Conservation (phyloP, 2,113 vertebrate species). For the Mola mola region DNA sequence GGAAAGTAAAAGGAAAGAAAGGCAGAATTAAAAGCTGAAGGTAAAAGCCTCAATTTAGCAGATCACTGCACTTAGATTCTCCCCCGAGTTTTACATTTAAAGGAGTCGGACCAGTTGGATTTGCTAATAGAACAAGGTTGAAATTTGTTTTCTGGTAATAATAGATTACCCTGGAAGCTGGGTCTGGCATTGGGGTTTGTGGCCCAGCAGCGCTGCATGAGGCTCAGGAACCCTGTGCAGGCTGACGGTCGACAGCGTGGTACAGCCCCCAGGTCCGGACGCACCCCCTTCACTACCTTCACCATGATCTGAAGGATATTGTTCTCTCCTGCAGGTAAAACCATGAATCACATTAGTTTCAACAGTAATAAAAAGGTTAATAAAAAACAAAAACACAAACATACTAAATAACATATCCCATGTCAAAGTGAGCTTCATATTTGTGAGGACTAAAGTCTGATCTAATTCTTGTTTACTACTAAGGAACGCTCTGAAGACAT, state of each 20-base stretch:
- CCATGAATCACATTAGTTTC: not conserved
- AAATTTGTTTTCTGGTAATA: not conserved
- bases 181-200: conserved; percentile 87
- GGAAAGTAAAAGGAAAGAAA: not conserved
- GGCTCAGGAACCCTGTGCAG: conserved; percentile 86
- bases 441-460: no score
- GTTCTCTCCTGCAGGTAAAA: conserved; percentile 86
- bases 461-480: no score
- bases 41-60: conserved; percentile 3
- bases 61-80: not conserved
- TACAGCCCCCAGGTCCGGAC: conserved; percentile 88
- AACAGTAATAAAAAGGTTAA: not conserved
- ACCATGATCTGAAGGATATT: conserved; percentile 99
- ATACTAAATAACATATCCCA: not conserved
- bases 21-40: not conserved
- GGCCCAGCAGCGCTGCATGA: conserved; percentile 95
- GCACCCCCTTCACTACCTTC: conserved; percentile 94
- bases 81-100: not conserved
- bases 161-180: conserved; percentile 90
- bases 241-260: conserved; percentile 88
- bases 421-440: no score
- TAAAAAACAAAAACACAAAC: not conserved
- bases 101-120: not conserved
- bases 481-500: no score
- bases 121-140: not conserved